Conservation (phyloP, 2,888 invertebrate genomes). For the Keiferia lycopersicella region DNA sequence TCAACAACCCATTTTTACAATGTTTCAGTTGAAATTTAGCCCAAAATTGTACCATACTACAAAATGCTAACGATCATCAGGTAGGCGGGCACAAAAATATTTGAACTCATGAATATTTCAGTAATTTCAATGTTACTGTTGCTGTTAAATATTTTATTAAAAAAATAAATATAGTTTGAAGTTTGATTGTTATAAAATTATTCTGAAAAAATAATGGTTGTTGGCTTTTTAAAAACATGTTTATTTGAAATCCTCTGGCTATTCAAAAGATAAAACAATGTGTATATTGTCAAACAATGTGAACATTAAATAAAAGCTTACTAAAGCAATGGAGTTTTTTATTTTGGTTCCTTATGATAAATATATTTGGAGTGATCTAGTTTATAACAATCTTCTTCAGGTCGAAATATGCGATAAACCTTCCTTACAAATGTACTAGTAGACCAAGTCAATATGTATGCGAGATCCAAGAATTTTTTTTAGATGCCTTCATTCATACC, state of each 20-base stretch:
- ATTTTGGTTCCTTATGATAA: background rate
- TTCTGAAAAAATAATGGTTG: background rate
- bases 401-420: too few relatives aligned
- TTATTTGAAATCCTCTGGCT: constrained; percentile 46
- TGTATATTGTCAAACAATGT: constrained; percentile 53
- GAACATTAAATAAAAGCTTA: constrained; percentile 57
- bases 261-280: constrained; percentile 44
- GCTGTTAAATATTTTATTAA: background rate
- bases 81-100: too few relatives aligned
- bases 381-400: too few relatives aligned
- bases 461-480: too few relatives aligned
- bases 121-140: background rate
- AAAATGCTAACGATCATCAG: too few relatives aligned
- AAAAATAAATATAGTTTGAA: background rate
- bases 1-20: background rate
- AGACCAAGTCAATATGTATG: too few relatives aligned
- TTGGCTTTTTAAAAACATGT: constrained; percentile 33
- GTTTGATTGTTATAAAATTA: too few relatives aligned
- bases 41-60: too few relatives aligned
- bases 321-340: constrained; percentile 37
- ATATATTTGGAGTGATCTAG: too few relatives aligned
- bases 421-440: too few relatives aligned
- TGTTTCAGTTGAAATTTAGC: background rate
- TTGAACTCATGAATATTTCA: too few relatives aligned
- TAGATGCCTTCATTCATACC: too few relatives aligned